phyloP scores from a whole-genome alignment of 1,140 invertebrate genomes.

The Nasonia giraulti region DNA sequence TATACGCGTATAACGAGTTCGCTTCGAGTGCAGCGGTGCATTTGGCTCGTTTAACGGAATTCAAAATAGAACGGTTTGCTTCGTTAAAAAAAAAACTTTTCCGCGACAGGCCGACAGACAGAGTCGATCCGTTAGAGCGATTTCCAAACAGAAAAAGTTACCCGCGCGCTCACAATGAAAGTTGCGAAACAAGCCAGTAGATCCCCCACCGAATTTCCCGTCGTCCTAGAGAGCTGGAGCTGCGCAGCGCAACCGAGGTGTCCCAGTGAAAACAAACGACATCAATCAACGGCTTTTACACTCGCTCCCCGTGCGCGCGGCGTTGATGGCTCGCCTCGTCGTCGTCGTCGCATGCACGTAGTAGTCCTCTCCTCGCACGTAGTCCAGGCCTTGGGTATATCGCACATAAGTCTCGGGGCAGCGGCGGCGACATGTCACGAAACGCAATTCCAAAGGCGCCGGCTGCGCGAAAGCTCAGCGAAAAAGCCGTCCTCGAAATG shows the following conservation, averaged over 20 bases:
- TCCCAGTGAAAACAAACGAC: constrained; percentile 40
- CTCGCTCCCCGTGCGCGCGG: background rate
- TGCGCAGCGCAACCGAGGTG: background rate
- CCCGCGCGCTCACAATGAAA: too few species aligned
- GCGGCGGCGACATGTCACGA: background rate
- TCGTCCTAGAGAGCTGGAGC: background rate
- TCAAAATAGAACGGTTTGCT: background rate
- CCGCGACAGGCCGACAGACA: background rate
- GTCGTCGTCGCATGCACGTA: background rate
- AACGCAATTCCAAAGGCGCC: constrained; percentile 27
- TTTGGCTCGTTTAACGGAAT: background rate
- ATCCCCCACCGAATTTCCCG: background rate
- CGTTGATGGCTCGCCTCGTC: constrained; percentile 27
- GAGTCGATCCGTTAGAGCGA: background rate
- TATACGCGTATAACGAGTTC: background rate
- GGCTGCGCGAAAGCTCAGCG: constrained; percentile 24
- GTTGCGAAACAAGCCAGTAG: too few species aligned
- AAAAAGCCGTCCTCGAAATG: constrained; percentile 16
- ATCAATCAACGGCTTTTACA: constrained; percentile 47
- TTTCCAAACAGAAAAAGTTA: background rate
- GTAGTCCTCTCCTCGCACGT: background rate
- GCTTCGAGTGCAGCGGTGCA: background rate
- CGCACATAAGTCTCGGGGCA: background rate
- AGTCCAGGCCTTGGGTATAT: background rate
- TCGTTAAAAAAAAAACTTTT: background rate